These are phyloP conservation scores for Triops longicaudatus DNA, from an alignment of 1,140 invertebrate species.

Conservation along the genomic window DNA sequence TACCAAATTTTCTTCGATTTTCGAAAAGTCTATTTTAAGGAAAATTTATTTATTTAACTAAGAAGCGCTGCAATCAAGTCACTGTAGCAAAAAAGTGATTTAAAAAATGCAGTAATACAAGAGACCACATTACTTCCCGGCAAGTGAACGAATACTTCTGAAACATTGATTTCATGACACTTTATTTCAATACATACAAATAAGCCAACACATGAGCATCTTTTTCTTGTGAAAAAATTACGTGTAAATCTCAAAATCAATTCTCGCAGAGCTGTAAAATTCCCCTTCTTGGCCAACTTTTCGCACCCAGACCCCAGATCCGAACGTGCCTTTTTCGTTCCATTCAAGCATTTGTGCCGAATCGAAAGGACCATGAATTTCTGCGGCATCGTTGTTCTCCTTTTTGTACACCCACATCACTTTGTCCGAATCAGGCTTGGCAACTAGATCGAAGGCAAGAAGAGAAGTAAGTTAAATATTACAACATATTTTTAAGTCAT, in stretches of 20 bases:
- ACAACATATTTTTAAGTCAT: slow-evolving; percentile 9
- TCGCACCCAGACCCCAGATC: slow-evolving; percentile 71
- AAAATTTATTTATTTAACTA: no score
- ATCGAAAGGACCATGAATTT: slow-evolving; percentile 73
- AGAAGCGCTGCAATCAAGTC: no score
- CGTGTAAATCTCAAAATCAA: slow-evolving; percentile 87
- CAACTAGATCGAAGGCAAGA: background rate
- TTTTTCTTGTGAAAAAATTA: slow-evolving; percentile 35
- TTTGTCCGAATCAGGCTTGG: slow-evolving; percentile 35
- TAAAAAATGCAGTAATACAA: no score
- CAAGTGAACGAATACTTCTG: no score
- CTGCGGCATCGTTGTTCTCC: slow-evolving; percentile 63
- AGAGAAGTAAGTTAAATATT: no score
- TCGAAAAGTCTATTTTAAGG: no score
- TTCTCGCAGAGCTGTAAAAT: slow-evolving; percentile 79
- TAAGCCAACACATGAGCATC: background rate
- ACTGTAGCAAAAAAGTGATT: no score
- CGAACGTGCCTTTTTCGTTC: slow-evolving; percentile 76
- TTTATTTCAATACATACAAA: slow-evolving; percentile 16
- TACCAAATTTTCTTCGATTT: no score
- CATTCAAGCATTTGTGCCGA: slow-evolving; percentile 81
- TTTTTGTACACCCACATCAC: slow-evolving; percentile 87
- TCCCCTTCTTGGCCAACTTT: slow-evolving; percentile 60
- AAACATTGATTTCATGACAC: background rate
- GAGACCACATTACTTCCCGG: no score